These are phyloP conservation scores for Hoplostethus mediterraneus DNA, from an alignment of 2,797 vertebrate species.

Conservation along the genomic window DNA sequence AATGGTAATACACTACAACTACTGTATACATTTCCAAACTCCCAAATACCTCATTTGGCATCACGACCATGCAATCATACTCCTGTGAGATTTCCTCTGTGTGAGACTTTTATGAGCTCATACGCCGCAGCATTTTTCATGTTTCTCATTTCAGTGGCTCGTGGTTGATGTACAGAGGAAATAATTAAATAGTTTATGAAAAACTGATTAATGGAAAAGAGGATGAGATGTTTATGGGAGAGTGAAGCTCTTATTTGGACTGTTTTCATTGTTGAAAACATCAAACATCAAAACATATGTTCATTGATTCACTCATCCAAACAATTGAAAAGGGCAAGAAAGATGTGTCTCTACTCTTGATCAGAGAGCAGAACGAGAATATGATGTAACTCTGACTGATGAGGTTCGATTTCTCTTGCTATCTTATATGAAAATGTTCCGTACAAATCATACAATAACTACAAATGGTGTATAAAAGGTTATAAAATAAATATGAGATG, in stretches of 20 bases:
- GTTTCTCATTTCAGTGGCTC: not conserved
- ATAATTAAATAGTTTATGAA: not conserved
- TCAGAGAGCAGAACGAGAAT: constrained; percentile 19
- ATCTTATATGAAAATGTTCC: too few species aligned
- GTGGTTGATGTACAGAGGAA: not conserved
- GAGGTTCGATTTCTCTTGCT: constrained; percentile 25
- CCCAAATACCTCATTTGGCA: too few species aligned
- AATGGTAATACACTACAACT: too few species aligned
- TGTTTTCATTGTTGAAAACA: not conserved
- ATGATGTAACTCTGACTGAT: constrained; percentile 22
- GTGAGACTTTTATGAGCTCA: not conserved
- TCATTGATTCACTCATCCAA: constrained; percentile 28
- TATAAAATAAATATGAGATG: too few species aligned
- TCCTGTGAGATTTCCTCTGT: too few species aligned
- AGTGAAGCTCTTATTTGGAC: constrained; percentile 33
- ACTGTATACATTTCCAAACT: too few species aligned
- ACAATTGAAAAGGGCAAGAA: constrained; percentile 12
- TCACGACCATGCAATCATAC: too few species aligned
- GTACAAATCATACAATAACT: too few species aligned
- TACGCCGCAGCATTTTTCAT: not conserved
- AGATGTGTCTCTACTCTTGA: constrained; percentile 9
- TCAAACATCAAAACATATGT: not conserved
- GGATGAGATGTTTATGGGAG: constrained; percentile 32
- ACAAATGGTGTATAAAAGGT: too few species aligned
- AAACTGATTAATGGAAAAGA: constrained; percentile 25